Evolutionary conservation across 92 coral and sea anemone species (phyloP).

Genomic region (Phenganax stokvisi): DNA sequence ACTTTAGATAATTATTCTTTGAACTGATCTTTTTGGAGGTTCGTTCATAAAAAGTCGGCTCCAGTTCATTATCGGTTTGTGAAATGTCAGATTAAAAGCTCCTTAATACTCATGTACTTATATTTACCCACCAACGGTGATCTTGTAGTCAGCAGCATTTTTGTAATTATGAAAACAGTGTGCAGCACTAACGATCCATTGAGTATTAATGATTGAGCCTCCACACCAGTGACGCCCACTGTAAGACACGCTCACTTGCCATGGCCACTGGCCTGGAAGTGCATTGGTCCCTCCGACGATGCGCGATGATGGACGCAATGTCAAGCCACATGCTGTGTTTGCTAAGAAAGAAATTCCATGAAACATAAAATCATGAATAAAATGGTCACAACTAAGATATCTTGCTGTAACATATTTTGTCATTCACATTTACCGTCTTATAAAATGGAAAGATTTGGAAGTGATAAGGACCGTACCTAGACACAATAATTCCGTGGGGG

Average conservation of each 20-base stretch:
- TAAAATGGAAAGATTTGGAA: too few species aligned
- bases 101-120: not conserved
- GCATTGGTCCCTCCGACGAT: constrained; percentile 88
- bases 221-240: constrained; percentile 77
- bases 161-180: constrained; percentile 71
- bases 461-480: too few species aligned
- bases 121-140: constrained; percentile 60
- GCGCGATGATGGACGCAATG: constrained; percentile 53
- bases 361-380: not conserved
- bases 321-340: constrained; percentile 61
- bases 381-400: not conserved
- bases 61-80: not conserved
- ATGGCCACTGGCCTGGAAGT: constrained; percentile 77
- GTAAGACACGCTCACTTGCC: constrained; percentile 86
- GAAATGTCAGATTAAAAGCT: not conserved
- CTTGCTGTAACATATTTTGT: not conserved
- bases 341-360: constrained; percentile 18
- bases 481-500: too few species aligned
- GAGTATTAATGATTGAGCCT: constrained; percentile 63
- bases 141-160: constrained; percentile 54
- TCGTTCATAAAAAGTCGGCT: not conserved
- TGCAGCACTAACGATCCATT: constrained; percentile 90
- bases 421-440: too few species aligned
- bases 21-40: too few species aligned
- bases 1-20: too few species aligned